phyloP scores from a whole-genome alignment of 1,140 invertebrate genomes.

The Copidosoma floridanum region DNA sequence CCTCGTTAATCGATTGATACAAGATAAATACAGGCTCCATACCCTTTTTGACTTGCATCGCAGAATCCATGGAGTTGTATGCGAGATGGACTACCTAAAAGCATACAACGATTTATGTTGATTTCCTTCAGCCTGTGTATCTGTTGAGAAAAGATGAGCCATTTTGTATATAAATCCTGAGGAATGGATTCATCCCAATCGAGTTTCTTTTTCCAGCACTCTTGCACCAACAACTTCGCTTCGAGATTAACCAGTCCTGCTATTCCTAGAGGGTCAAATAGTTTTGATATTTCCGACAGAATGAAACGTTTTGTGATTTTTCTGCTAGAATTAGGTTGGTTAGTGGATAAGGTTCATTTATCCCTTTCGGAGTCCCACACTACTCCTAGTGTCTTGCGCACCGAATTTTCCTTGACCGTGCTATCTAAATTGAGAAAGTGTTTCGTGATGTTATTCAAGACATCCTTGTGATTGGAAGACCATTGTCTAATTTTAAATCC shows the following conservation, averaged over 20 bases:
- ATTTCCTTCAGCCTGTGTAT: no score
- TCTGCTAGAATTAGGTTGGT: no score
- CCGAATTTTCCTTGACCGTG: not conserved
- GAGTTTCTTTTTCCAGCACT: no score
- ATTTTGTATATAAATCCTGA: no score
- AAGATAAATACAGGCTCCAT: constrained; percentile 12
- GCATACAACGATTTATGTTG: not conserved
- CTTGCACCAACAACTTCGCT: no score
- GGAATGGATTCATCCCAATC: no score
- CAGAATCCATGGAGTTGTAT: constrained; percentile 18
- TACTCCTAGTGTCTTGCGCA: not conserved
- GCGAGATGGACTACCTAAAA: not conserved
- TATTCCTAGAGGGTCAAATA: no score
- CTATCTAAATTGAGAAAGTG: not conserved
- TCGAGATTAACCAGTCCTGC: no score
- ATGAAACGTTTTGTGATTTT: no score
- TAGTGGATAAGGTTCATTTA: no score
- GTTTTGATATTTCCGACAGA: no score
- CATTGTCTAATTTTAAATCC: constrained; percentile 19
- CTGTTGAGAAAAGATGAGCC: no score
- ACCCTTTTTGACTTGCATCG: constrained; percentile 1
- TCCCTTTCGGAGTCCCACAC: not conserved
- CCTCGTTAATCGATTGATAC: not conserved
- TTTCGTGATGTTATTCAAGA: not conserved
- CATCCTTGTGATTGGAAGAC: constrained; percentile 9